Conservation (phyloP, 2,797 vertebrate species). For the Otus scops region DNA sequence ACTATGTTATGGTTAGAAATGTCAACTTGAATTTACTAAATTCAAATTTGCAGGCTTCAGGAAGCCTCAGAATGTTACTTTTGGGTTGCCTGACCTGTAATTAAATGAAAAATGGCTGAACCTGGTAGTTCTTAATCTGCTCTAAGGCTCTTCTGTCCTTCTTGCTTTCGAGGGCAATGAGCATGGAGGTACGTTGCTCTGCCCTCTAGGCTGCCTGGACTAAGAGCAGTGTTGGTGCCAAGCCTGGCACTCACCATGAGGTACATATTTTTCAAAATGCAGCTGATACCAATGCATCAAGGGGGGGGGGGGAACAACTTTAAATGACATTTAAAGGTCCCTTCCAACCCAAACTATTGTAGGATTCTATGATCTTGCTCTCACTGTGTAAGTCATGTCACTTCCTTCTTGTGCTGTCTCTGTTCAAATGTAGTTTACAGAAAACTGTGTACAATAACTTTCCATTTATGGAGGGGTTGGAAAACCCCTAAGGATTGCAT, state of each 20-base stretch:
- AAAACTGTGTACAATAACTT: neutral
- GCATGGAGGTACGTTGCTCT: neutral
- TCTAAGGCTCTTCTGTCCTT: conserved; percentile 4
- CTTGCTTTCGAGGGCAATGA: neutral
- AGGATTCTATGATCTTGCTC: neutral
- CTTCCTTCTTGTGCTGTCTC: neutral
- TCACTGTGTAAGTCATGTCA: neutral
- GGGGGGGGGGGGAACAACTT: neutral
- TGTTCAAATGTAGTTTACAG: neutral
- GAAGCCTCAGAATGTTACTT: neutral
- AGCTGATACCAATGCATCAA: neutral
- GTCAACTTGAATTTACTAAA: neutral
- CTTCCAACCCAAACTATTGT: neutral
- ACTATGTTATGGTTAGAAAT: neutral
- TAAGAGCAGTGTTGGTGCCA: neutral
- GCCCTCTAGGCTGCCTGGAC: neutral
- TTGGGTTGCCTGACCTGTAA: neutral
- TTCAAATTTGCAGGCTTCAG: neutral
- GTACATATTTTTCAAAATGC: neutral
- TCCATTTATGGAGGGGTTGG: neutral
- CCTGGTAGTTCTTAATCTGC: neutral
- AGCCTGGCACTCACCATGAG: neutral
- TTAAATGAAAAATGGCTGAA: neutral
- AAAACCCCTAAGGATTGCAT: neutral
- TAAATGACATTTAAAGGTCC: neutral